Evolutionary conservation across 2,113 vertebrate species (phyloP), one percentile per base, ranked within the genome.

Genomic region (Cygnus buccinator): DNA sequence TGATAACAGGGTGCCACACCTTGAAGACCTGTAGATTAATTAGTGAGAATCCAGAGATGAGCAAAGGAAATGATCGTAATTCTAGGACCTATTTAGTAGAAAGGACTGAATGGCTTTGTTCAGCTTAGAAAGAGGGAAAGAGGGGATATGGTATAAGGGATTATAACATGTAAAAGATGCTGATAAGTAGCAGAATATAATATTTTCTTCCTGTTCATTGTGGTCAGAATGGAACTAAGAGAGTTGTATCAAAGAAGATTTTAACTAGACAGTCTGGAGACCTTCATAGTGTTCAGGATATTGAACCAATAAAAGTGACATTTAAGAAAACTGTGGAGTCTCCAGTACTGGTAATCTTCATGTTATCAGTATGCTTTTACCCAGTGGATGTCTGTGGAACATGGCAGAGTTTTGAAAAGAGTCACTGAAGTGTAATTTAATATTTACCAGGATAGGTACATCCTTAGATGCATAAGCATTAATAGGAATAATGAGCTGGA

Each of bases 11-110:
- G 11, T 44, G 43, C 37, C 23, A 80, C 17, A 7, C 14, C 75
- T 76, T 46, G 78, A 83, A 62, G 3, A 48, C 14, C 6, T 19
- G 15, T 26, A 68, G 31, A 44, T 55, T 58, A 79, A 25, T 18
- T 54, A 31, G 41, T 68, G 31, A 84, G 89, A 87, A 77, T 77
- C 31, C 4, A 26, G n/a, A 52, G 1, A 8, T 10, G 1, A 54
- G 4, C 16, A 76, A 37, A 75, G 13, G 21, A 62, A 33, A 23
- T 0, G 1, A 15, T 55, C 2, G 6, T 10, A 54, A 17, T 2
- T 68, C 48, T 76, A 15, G 48, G 39, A 37, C 28, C 1, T 26
- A 22, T 50, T 44, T 68, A 61, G 21, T 21, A 25, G 50, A 28
- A 75, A 39, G 33, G 52, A n/a, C 11, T 31, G 22, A 62, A 57